These are phyloP conservation scores for Norana najaformis DNA, from an alignment of 2,888 invertebrate genomes.

Conservation along the genomic window DNA sequence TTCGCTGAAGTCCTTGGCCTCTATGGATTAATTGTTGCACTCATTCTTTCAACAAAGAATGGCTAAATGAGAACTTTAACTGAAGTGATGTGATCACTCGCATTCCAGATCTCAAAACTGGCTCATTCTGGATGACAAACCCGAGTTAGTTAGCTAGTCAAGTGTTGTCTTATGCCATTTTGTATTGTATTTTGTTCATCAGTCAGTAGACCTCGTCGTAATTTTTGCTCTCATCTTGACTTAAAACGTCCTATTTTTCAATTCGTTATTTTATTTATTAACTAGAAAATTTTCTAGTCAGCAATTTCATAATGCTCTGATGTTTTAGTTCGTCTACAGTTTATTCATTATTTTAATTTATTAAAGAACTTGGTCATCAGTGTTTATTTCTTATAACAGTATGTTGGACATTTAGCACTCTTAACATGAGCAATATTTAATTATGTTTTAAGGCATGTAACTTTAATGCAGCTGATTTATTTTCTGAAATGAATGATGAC, in stretches of 20 bases:
- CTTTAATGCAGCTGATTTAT: neutral
- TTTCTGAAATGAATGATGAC: neutral
- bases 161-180: neutral
- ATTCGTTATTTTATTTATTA: neutral
- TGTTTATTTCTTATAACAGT: too few relatives aligned
- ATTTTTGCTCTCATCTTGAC: neutral
- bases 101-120: too few relatives aligned
- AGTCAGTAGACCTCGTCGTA: neutral
- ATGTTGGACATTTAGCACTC: too few relatives aligned
- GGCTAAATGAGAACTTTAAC: neutral
- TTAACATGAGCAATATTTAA: neutral
- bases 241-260: neutral
- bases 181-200: neutral
- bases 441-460: neutral
- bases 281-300: neutral
- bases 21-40: constrained; percentile 99
- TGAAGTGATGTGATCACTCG: neutral
- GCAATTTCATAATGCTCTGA: neutral
- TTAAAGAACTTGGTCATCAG: too few relatives aligned
- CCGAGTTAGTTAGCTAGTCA: neutral
- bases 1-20: constrained; percentile 99
- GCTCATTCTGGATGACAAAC: too few relatives aligned
- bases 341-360: neutral
- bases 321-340: neutral
- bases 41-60: constrained; percentile 90